A percentile compares a stretch with the other conserved stretches of the same genome.
These are phyloP conservation scores for Hemibates koningsi DNA, from an alignment of 2,113 vertebrate species.

Conservation along the genomic window DNA sequence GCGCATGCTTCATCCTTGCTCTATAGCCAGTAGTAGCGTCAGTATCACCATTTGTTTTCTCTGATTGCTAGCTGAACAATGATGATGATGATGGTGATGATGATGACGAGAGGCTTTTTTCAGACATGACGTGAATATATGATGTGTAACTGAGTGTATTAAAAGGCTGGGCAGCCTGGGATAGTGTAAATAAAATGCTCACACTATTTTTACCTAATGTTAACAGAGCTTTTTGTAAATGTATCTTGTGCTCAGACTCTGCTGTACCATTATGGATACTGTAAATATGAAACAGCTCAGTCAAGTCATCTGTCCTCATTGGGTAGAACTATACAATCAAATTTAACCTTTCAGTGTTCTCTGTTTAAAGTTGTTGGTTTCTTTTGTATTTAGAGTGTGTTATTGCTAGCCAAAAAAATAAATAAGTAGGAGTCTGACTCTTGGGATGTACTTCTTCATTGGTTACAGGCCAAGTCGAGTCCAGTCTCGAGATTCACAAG, in stretches of 20 bases:
- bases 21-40: slow-evolving; percentile 52
- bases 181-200: slow-evolving; percentile 70
- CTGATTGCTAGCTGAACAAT: slow-evolving; percentile 47
- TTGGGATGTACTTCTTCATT: slow-evolving; percentile 3
- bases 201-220: slow-evolving; percentile 71
- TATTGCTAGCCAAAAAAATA: slow-evolving; percentile 37
- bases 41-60: slow-evolving; percentile 13
- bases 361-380: slow-evolving; percentile 41
- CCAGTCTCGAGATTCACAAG: slow-evolving; percentile 49
- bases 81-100: background rate
- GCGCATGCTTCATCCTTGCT: slow-evolving; percentile 48
- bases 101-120: slow-evolving; percentile 16
- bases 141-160: slow-evolving; percentile 42
- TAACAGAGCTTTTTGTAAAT: slow-evolving; percentile 79
- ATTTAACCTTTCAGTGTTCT: slow-evolving; percentile 49
- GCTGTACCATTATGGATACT: slow-evolving; percentile 77
- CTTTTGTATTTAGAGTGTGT: slow-evolving; percentile 40
- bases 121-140: slow-evolving; percentile 42
- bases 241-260: slow-evolving; percentile 82
- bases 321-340: slow-evolving; percentile 54
- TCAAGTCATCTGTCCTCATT: slow-evolving; percentile 52
- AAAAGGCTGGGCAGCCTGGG: slow-evolving; percentile 32
- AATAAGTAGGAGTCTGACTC: slow-evolving; percentile 14
- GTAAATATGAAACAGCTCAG: slow-evolving; percentile 75
- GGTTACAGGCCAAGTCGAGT: slow-evolving; percentile 12